Conservation (phyloP, 2,113 vertebrate genomes). For the Toxostoma redivivum region DNA sequence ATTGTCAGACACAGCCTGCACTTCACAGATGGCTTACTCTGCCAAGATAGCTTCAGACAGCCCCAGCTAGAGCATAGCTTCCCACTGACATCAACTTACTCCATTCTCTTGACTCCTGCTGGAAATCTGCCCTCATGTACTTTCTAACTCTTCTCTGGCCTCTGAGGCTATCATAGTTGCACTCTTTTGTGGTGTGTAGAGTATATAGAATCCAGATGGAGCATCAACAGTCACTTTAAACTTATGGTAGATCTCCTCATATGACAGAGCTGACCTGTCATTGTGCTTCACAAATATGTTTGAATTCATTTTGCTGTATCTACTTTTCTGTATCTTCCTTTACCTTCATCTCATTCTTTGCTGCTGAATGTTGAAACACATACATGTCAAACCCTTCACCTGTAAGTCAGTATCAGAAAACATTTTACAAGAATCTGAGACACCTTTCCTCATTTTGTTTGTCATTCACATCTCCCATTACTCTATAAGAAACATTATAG, state of each 20-base stretch:
- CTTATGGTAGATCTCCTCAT: background rate
- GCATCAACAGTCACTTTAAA: background rate
- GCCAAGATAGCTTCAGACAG: background rate
- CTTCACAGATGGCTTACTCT: background rate
- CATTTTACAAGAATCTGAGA: background rate
- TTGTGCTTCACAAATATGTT: accelerated
- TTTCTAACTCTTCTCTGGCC: background rate
- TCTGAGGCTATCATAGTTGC: background rate
- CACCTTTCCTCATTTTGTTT: background rate
- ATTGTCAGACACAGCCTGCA: background rate
- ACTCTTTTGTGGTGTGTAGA: background rate
- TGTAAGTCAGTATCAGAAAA: background rate
- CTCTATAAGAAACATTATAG: background rate
- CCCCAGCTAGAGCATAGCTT: background rate
- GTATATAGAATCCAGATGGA: background rate
- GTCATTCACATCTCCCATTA: background rate
- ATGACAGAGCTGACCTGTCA: background rate
- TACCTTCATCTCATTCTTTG: background rate
- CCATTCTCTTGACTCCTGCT: background rate
- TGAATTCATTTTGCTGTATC: background rate
- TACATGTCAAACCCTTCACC: background rate
- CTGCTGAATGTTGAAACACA: background rate
- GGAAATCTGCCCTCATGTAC: background rate
- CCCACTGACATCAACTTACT: background rate
- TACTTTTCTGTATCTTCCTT: background rate